Conservation (phyloP, 2,888 invertebrate genomes). For the Drosophila colorata region DNA sequence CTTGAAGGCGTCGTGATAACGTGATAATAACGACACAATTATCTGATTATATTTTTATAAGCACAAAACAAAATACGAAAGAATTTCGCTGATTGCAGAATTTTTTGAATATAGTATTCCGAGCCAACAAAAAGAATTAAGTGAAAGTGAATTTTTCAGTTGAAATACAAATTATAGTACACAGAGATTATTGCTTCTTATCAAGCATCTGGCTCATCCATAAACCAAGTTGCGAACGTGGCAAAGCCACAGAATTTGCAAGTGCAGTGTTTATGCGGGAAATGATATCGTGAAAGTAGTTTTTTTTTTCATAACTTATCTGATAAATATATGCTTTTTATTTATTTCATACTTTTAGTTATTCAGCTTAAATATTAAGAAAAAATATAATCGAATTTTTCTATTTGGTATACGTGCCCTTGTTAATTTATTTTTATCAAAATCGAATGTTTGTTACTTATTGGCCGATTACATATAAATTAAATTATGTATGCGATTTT, state of each 20-base stretch:
- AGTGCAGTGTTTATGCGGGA: conserved; percentile 12
- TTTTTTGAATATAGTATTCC: conserved; percentile 3
- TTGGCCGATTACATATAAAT: no score
- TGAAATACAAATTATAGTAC: conserved; percentile 3
- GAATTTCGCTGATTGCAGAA: conserved; percentile 39
- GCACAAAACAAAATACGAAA: neutral
- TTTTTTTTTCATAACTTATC: no score
- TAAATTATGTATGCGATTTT: no score
- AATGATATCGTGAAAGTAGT: conserved; percentile 8
- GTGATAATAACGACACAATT: conserved; percentile 53
- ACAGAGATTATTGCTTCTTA: conserved; percentile 21
- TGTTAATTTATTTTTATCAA: no score
- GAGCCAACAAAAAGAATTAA: conserved; percentile 14
- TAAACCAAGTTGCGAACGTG: conserved; percentile 33
- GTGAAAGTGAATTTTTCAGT: conserved; percentile 51
- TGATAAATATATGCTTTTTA: no score
- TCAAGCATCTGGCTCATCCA: conserved; percentile 32
- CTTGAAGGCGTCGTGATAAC: conserved; percentile 32
- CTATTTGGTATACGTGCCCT: no score
- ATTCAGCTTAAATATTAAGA: no score
- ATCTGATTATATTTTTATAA: conserved; percentile 36
- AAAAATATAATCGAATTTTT: no score
- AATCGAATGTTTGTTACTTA: no score
- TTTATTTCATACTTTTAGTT: no score
- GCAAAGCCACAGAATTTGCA: conserved; percentile 3